Conservation (phyloP, 30 jellyfish, hydroid and myxozoan species). For the Chironex yamaguchii region DNA sequence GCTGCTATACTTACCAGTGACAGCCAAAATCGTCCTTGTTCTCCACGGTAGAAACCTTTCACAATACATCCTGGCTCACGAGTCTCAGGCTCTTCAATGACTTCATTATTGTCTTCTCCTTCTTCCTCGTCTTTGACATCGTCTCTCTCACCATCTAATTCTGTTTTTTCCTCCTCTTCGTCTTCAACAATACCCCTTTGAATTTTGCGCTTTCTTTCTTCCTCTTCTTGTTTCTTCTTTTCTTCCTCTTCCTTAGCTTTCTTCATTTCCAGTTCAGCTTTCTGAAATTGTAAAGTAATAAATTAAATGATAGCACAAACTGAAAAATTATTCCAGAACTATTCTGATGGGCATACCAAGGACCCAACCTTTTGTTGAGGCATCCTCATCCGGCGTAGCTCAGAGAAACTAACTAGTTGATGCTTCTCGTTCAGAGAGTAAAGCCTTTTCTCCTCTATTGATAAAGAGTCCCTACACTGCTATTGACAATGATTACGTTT, state of each 20-base stretch:
- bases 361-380: too few relatives aligned
- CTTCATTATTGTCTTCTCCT: constrained; percentile 47
- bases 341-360: too few relatives aligned
- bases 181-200: constrained; percentile 69
- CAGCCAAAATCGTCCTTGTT: constrained; percentile 64
- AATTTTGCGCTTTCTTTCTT: constrained; percentile 45
- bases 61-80: constrained; percentile 76
- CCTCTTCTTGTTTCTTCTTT: constrained; percentile 50
- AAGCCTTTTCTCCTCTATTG: too few relatives aligned
- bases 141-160: constrained; percentile 22
- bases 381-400: too few relatives aligned
- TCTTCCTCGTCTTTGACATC: constrained; percentile 51
- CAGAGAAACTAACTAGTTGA: too few relatives aligned
- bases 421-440: too few relatives aligned
- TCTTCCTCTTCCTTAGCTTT: constrained; percentile 86
- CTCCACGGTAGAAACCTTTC: constrained; percentile 83
- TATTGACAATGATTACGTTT: too few relatives aligned
- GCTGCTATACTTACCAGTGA: constrained; percentile 34
- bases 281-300: too few relatives aligned
- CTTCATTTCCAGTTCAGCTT: constrained; percentile 79
- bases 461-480: too few relatives aligned
- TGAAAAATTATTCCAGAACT: too few relatives aligned
- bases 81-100: constrained; percentile 22
- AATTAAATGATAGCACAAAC: too few relatives aligned
- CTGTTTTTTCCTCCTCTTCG: constrained; percentile 44